Base-by-base conservation (phyloP, 2,797 vertebrate genomes). In the Anomalospiza imberbis region DNA sequence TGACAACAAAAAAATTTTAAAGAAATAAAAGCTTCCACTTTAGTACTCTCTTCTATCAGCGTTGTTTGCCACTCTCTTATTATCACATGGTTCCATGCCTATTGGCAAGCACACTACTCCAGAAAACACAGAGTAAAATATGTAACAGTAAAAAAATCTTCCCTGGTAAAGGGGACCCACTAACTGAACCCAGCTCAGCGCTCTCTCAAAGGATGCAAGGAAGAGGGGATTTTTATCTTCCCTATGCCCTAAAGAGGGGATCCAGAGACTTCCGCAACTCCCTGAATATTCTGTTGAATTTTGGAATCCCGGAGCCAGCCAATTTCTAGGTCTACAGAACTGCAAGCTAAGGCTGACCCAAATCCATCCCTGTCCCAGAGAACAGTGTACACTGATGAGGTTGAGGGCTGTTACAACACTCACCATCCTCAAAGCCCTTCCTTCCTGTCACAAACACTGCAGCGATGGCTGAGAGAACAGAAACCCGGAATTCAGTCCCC, bases 401-500 rank as follows among this genome's bases (percentile, higher is more conserved):
- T 1, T 62, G 63, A 62, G 7, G 0, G 24, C 51, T 67, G 12
- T 66, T 73, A 76, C 68, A 88, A 79, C 92, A 73, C 42, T 50
- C 54, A 31, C 8, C 2, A 0, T 18, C 36, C 38, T 29, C 53
- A 83, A 63, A 89, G 68, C 42, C 42, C 65, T 89, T 66, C 44
- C 82, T 91, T 83, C 88, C 65, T 48, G 53, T 31, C 77, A 74
- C 61, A 55, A 73, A 62, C 60, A 44, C 4, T 7, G 28, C 63
- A 82, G 57, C 0, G 0, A 54, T 1, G 9, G 45, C 61, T 0
- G 0, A 71, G 48, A 14, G 34, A 85, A 63, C 2, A 1, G 60
- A 68, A 44, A 50, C 28, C 28, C 1, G 0, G 58, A 68, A 36
- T 75, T 61, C 38, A 66, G n/a, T 10, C 10, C 28, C 20, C 38